Percentiles rank a stretch among this genome's conserved stretches.
phyloP scores from a whole-genome alignment of 2,888 invertebrate genomes.

The Drosophila eohydei region DNA sequence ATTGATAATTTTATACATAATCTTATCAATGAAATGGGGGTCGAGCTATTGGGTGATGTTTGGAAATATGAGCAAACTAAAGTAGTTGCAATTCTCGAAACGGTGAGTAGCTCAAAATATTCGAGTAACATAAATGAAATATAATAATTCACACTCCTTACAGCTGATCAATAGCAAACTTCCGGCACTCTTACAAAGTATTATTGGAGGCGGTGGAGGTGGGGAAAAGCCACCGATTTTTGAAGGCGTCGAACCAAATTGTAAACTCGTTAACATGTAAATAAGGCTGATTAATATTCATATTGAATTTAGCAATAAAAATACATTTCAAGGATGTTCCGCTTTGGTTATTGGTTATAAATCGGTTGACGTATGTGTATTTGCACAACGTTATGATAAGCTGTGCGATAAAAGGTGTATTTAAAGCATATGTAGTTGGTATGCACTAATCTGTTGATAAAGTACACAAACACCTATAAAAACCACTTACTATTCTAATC shows the following conservation, averaged over 20 bases:
- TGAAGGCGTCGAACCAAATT: conserved; percentile 80
- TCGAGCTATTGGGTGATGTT: conserved; percentile 80
- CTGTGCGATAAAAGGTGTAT: conserved; percentile 22
- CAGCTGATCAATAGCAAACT: conserved; percentile 75
- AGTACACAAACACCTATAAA: conserved; percentile 29
- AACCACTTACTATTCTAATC: conserved; percentile 54
- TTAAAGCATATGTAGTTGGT: conserved; percentile 16
- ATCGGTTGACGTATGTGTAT: conserved; percentile 22
- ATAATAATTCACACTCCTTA: conserved; percentile 4
- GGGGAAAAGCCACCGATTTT: conserved; percentile 74
- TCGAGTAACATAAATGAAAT: not conserved
- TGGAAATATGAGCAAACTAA: conserved; percentile 73
- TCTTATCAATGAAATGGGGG: conserved; percentile 78
- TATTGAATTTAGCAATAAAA: conserved; percentile 3
- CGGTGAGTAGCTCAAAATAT: conserved; percentile 50
- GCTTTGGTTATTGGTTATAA: conserved; percentile 22
- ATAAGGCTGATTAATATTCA: conserved; percentile 38
- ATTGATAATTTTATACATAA: conserved; percentile 77
- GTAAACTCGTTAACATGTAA: conserved; percentile 53
- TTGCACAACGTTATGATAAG: conserved; percentile 31
- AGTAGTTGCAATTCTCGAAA: conserved; percentile 58
- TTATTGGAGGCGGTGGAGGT: conserved; percentile 64
- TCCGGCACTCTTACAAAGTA: conserved; percentile 64
- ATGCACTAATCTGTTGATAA: conserved; percentile 48
- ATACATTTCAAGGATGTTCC: not conserved